Evolutionary conservation across 2,113 vertebrate genomes (phyloP), one percentile per base, ranked within the genome.

Genomic region (Gopherus evgoodei): DNA sequence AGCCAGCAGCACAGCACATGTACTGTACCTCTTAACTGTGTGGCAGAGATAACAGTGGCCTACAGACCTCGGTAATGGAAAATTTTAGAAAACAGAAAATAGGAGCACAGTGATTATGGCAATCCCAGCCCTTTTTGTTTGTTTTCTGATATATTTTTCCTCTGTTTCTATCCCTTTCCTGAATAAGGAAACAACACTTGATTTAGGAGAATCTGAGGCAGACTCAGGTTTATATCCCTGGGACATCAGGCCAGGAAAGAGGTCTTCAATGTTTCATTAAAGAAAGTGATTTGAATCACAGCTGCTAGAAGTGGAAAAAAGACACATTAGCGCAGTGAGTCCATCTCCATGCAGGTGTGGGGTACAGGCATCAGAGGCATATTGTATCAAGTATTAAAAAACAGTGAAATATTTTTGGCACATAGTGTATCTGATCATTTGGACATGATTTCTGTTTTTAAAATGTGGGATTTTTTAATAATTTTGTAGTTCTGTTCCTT

Each of bases 381-480:
- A n/a, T 27, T 91, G 76, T 72, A 27, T 59, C 52, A 52, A 7
- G 8, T 78, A 47, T 47, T 78, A 62, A 83, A 92, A 75, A 83
- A 3, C 44, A 29, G 44, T 42, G 38, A 54, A 72, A 56, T 31
- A 31, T 53, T 93, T 44, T 83, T 72, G 38, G 59, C 69, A 84
- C 27, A 12, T 81, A 78, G 90, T 59, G 47, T 29, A 93, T 81
- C 35, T 85, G 62, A 88, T 53, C 6, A 2, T 22, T 76, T 44
- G 44, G 81, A 86, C 93, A 93, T 4, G 49, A 83, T 53, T 94
- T 90, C 59, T 72, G 12, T 90, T 52, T 86, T 92, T 81, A 57
- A 82, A 54, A 81, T 47, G 56, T 11, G 24, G 47, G 84, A 17
- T 24, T 90, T 84, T 81, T 42, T 56, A 90, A 81, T 59, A 75